These are phyloP conservation scores for Ciona savignyi DNA, from an alignment of 23 tunicate genomes.

Conservation along the genomic window DNA sequence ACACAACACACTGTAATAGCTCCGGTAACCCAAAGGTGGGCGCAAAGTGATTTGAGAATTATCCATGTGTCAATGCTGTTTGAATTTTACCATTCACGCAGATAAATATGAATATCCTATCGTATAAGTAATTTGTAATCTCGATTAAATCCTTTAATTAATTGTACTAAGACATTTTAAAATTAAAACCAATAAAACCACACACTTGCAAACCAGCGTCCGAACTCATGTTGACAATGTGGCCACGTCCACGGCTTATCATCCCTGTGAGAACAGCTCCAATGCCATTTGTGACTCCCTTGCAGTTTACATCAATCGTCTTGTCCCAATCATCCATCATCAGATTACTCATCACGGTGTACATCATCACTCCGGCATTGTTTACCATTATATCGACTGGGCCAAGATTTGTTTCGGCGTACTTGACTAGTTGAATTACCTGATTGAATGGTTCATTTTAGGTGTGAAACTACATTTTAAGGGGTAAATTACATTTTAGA, in stretches of 20 bases:
- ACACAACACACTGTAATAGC: no score
- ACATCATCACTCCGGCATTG: constrained; percentile 86
- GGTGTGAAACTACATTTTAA: no score
- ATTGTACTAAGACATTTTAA: no score
- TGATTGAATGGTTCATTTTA: no score
- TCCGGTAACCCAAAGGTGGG: no score
- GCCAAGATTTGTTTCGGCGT: constrained; percentile 39
- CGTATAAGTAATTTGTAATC: no score
- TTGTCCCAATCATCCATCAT: constrained; percentile 81
- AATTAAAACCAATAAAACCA: no score
- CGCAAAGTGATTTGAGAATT: no score
- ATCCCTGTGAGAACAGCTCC: constrained; percentile 82
- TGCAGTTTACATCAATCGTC: constrained; percentile 80
- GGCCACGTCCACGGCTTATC: constrained; percentile 50
- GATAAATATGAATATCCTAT: no score
- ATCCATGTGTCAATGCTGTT: no score
- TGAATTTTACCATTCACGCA: no score
- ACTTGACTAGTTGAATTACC: constrained; percentile 36
- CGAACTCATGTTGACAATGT: constrained; percentile 80
- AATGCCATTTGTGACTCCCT: constrained; percentile 70
- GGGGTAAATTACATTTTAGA: not conserved
- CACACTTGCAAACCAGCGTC: constrained; percentile 90
- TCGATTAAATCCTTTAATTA: no score
- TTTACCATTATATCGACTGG: constrained; percentile 69
- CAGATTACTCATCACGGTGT: constrained; percentile 63